These are phyloP conservation scores for Oligia fasciuncula DNA, from an alignment of 2,888 invertebrate species.

Conservation along the genomic window DNA sequence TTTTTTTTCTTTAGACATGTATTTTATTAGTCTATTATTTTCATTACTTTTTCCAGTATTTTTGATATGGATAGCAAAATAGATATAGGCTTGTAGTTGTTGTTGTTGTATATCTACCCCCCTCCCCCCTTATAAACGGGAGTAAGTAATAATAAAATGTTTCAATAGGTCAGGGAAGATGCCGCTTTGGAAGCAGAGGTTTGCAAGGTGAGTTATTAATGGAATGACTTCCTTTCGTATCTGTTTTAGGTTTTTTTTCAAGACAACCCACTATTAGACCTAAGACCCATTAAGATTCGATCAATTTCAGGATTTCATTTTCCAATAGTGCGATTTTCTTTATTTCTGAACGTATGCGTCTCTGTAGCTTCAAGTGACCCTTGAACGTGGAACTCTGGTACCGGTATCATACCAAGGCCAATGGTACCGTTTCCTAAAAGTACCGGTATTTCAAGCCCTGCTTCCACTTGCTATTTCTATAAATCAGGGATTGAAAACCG, in stretches of 20 bases:
- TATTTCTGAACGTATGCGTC: not conserved
- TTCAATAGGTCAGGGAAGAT: slow-evolving; percentile 19
- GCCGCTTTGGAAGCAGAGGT: slow-evolving; percentile 16
- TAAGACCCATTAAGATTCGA: not conserved
- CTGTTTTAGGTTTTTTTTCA: not conserved
- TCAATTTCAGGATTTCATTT: not conserved
- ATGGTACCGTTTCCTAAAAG: not conserved
- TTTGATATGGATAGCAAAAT: not conserved
- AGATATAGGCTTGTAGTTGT: not conserved
- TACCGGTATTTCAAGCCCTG: not conserved
- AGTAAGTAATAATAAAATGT: slow-evolving; percentile 11
- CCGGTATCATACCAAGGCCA: not conserved
- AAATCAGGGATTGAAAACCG: not conserved
- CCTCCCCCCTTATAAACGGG: not conserved
- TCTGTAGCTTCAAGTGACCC: not conserved
- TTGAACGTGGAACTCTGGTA: not conserved
- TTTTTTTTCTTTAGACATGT: not conserved
- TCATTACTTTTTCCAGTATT: not conserved
- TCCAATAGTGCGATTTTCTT: not conserved
- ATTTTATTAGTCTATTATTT: not conserved
- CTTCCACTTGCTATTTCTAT: not conserved
- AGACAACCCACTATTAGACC: not conserved
- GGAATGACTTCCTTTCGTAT: not conserved
- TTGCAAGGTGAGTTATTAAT: slow-evolving; percentile 17
- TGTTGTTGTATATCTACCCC: not conserved